Percentiles rank a stretch among this genome's conserved stretches.
phyloP scores from a whole-genome alignment of 2,113 vertebrate species.

The Willisornis vidua region DNA sequence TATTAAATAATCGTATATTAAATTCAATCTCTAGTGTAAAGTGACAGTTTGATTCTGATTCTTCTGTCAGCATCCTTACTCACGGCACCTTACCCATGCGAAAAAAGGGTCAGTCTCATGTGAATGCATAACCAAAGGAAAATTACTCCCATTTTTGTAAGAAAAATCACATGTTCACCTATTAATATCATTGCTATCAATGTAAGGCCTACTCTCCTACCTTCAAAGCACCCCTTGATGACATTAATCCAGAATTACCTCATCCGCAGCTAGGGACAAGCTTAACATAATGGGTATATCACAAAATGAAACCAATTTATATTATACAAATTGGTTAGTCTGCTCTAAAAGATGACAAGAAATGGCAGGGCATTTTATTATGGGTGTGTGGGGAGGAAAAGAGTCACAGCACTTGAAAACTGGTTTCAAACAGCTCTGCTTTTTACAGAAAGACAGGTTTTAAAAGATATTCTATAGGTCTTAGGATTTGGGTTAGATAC shows the following conservation, averaged over 20 bases:
- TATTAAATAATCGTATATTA: neutral
- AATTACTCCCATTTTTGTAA: neutral
- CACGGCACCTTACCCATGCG: neutral
- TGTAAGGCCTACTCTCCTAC: neutral
- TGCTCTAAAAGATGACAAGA: neutral
- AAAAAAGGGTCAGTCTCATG: neutral
- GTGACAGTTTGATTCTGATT: neutral
- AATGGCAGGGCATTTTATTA: neutral
- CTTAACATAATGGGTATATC: constrained; percentile 2
- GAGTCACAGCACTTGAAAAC: neutral
- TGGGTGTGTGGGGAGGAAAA: neutral
- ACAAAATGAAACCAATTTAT: constrained; percentile 19
- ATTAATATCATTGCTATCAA: neutral
- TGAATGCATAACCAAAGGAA: neutral
- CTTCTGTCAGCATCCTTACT: neutral
- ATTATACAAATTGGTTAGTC: constrained; percentile 26
- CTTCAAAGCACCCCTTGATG: constrained; percentile 35
- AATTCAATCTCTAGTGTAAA: neutral
- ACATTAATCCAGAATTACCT: constrained; percentile 47
- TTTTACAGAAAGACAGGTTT: neutral
- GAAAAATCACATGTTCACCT: neutral
- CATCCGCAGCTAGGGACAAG: constrained; percentile 5
- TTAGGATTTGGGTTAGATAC: neutral
- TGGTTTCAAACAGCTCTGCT: neutral
- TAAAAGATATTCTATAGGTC: neutral